Evolutionary conservation across 2,888 invertebrate genomes (phyloP), one percentile per base, ranked within the genome.

Genomic region (Callyntrura guangdongensis): DNA sequence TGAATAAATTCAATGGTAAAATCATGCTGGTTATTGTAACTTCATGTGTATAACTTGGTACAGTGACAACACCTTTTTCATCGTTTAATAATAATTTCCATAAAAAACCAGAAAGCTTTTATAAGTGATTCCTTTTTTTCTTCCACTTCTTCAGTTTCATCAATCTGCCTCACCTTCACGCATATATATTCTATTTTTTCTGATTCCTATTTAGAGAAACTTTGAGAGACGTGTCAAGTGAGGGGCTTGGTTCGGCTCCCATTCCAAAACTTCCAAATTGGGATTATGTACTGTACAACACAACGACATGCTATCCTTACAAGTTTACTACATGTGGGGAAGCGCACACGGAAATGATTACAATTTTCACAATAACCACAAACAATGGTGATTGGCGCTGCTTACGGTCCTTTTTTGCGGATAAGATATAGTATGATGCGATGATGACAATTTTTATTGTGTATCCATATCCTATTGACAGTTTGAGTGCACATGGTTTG

Each of bases 331-430:
- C 36, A 36, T 36, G 36, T 6, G 36, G 36, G 36, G 56, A 67
- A 22, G 17, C 67, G 74, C 59, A 85, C 85, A 74, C 85, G 85
- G 85, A 85, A 85, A 85, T 85, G 27, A 49, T 53, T 14, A 49
- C n/a, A 11, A 56, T 47, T 47, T 69, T 27, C n/a, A 6, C n/a
- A 69, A 53, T n/a, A 53, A 56, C 36, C 36, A 6, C 36, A 36
- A 6, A 36, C 36, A 36, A 36, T 36, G 6, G 36, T 6, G 36
- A 36, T 49, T 84, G 83, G 69, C 27, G 36, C 36, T 36, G 36
- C 36, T 36, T 36, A 36, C 36, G 20, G 12, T 11, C 36, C 36
- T 36, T 69, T 69, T 36, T 64, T 22, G 64, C 14, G 17, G 59
- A 59, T 17, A 17, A 59, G 59, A 59, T 56, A 9, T 5, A 59